Percentiles rank a stretch among this genome's conserved stretches.
phyloP scores from a whole-genome alignment of 1,140 invertebrate species.

The Battus philenor region DNA sequence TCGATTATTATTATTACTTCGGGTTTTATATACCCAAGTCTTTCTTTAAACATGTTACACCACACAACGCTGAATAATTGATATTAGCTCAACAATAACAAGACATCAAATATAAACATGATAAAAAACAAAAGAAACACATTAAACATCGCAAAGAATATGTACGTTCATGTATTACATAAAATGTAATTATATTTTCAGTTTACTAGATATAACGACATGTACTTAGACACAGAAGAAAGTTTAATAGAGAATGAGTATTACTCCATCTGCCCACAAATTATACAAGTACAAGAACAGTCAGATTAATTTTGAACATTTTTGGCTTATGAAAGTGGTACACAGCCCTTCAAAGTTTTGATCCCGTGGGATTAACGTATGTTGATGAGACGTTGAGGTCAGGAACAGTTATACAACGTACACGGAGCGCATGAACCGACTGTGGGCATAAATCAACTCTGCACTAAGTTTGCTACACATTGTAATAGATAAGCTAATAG shows the following conservation, averaged over 20 bases:
- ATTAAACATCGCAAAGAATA: too few relatives aligned
- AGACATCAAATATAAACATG: not conserved
- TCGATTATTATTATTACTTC: too few relatives aligned
- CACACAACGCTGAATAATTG: not conserved
- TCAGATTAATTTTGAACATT: constrained; percentile 15
- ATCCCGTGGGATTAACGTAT: constrained; percentile 53
- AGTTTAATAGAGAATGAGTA: not conserved
- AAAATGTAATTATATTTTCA: too few relatives aligned
- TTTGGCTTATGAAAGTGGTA: constrained; percentile 16
- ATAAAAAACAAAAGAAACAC: too few relatives aligned
- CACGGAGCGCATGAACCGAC: constrained; percentile 51
- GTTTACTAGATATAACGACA: too few relatives aligned
- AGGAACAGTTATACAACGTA: constrained; percentile 55
- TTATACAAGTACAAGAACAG: constrained; percentile 1
- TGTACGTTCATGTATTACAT: too few relatives aligned
- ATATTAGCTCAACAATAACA: not conserved
- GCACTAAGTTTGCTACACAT: constrained; percentile 29
- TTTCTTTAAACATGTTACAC: too few relatives aligned
- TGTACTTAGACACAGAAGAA: not conserved
- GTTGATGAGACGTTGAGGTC: constrained; percentile 65
- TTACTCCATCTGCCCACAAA: not conserved
- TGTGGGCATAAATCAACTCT: constrained; percentile 61
- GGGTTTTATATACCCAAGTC: too few relatives aligned
- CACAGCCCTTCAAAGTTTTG: constrained; percentile 22
- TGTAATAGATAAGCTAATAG: constrained; percentile 21